These are phyloP conservation scores for Leuctra nigra DNA, from an alignment of 2,888 invertebrate species.

Conservation along the genomic window DNA sequence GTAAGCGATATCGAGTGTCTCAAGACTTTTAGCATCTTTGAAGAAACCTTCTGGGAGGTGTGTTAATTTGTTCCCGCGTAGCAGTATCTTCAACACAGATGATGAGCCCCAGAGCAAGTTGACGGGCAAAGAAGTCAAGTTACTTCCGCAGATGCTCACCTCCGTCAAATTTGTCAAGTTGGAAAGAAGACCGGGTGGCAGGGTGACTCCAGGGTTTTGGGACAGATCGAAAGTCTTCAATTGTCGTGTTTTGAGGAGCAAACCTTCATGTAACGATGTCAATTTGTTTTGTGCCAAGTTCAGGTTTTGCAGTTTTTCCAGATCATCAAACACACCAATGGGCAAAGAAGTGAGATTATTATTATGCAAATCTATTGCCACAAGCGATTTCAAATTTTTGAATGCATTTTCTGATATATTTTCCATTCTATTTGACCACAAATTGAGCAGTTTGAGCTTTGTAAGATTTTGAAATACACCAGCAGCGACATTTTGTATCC, in stretches of 20 bases:
- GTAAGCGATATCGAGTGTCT: conserved; percentile 55
- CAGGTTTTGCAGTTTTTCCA: conserved; percentile 54
- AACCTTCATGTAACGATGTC: conserved; percentile 50
- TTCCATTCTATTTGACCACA: conserved; percentile 62
- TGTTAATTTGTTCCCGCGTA: conserved; percentile 49
- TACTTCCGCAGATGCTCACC: conserved; percentile 51
- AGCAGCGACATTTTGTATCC: conserved; percentile 52
- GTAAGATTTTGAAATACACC: conserved; percentile 55
- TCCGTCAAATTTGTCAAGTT: conserved; percentile 46
- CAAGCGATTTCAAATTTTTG: conserved; percentile 53
- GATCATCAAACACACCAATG: conserved; percentile 51
- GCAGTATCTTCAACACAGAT: conserved; percentile 51
- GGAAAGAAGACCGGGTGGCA: conserved; percentile 54
- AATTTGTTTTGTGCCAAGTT: conserved; percentile 64
- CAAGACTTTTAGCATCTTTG: conserved; percentile 53
- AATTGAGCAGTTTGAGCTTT: conserved; percentile 53
- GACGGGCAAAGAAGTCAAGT: conserved; percentile 50
- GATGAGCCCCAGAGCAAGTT: conserved; percentile 56
- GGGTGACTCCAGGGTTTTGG: conserved; percentile 42
- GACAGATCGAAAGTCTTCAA: conserved; percentile 36
- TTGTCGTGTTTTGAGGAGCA: conserved; percentile 50
- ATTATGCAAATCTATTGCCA: conserved; percentile 59
- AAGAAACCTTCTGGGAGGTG: conserved; percentile 55
- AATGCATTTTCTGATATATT: conserved; percentile 57
- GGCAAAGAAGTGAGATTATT: conserved; percentile 58